These are phyloP conservation scores for Leucophora obtusa DNA, from an alignment of 2,888 invertebrate species.

Conservation along the genomic window DNA sequence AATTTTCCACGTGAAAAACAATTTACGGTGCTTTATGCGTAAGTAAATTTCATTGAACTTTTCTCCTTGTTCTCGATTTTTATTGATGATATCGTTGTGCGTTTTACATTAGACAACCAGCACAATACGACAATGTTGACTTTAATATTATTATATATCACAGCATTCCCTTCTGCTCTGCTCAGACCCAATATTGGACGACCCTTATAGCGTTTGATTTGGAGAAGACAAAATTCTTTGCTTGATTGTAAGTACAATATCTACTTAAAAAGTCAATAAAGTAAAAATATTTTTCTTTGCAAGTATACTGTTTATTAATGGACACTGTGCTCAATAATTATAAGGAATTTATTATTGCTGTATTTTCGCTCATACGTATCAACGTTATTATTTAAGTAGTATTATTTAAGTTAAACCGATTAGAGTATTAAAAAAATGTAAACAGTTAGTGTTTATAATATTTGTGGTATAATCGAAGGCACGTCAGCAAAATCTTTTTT, in stretches of 20 bases:
- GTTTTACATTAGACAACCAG: conserved; percentile 31
- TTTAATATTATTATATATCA: conserved; percentile 1
- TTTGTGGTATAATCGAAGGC: too few relatives aligned
- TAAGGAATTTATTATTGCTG: too few relatives aligned
- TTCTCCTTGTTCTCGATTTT: conserved; percentile 41
- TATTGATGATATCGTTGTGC: not conserved
- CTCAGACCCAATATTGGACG: conserved; percentile 24
- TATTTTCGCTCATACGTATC: too few relatives aligned
- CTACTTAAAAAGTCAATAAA: conserved; percentile 23
- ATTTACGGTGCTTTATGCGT: too few relatives aligned
- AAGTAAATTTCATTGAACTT: conserved; percentile 57
- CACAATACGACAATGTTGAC: conserved; percentile 19
- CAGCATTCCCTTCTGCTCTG: conserved; percentile 1
- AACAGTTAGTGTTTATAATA: too few relatives aligned
- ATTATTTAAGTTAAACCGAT: too few relatives aligned
- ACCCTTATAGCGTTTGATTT: conserved; percentile 31
- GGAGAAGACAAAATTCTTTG: conserved; percentile 28
- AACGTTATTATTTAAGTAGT: too few relatives aligned
- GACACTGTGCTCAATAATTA: not conserved
- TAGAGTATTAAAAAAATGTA: too few relatives aligned
- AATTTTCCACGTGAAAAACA: too few relatives aligned
- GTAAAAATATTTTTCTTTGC: conserved; percentile 24
- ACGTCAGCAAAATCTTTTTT: too few relatives aligned
- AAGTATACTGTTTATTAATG: not conserved
- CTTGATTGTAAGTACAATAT: conserved; percentile 34